These are phyloP conservation scores for Pinctada fucata DNA, from an alignment of 2,888 invertebrate genomes.

Conservation along the genomic window DNA sequence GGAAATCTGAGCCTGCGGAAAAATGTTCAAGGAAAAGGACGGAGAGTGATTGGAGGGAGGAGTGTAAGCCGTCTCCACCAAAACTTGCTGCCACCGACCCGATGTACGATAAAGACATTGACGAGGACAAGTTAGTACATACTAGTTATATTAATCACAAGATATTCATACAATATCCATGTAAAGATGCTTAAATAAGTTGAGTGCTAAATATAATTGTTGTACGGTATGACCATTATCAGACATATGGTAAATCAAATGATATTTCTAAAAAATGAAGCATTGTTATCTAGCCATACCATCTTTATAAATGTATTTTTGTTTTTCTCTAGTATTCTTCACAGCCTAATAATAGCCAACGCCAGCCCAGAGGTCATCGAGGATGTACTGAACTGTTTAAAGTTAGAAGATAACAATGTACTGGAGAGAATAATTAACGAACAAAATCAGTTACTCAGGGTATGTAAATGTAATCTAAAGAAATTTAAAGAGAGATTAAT, in stretches of 20 bases:
- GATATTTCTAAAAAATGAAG: too few relatives aligned
- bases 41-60: conserved; percentile 3
- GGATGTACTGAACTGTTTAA: conserved; percentile 8
- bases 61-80: conserved; percentile 25
- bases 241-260: too few relatives aligned
- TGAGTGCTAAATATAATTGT: not conserved
- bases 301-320: too few relatives aligned
- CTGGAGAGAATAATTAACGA: conserved; percentile 25
- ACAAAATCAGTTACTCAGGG: conserved; percentile 29
- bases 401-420: conserved; percentile 17
- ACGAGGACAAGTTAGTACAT: conserved; percentile 24
- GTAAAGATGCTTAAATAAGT: not conserved
- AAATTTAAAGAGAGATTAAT: not conserved
- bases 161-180: too few relatives aligned
- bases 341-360: conserved; percentile 18
- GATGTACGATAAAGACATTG: conserved; percentile 25
- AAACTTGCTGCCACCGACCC: conserved; percentile 17
- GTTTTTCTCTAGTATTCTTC: conserved; percentile 13
- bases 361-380: not conserved
- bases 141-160: too few relatives aligned
- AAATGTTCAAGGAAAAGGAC: not conserved
- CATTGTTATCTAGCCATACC: too few relatives aligned
- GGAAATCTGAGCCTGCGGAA: not conserved
- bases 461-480: not conserved
- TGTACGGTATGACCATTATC: too few relatives aligned